Conservation (phyloP, 2,113 vertebrate species). For the Pollachius pollachius region DNA sequence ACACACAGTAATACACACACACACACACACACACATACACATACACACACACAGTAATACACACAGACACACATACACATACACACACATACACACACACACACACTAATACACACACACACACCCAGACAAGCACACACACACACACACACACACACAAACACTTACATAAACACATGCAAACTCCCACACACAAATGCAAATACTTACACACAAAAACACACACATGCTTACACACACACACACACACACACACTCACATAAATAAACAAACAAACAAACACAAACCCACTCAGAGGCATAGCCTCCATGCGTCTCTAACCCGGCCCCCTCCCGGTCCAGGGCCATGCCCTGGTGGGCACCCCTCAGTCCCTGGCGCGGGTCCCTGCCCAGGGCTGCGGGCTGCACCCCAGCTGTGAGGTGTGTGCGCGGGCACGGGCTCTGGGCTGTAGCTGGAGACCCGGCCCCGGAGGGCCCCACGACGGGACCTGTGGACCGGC, state of each 20-base stretch:
- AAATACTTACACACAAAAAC: background rate
- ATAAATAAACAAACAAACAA: background rate
- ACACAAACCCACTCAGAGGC: too few species aligned
- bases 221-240: background rate
- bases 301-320: background rate
- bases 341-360: constrained; percentile 75
- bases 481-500: constrained; percentile 53
- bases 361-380: constrained; percentile 73
- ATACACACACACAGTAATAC: too few species aligned
- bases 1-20: background rate
- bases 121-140: too few species aligned
- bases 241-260: too few species aligned
- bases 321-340: constrained; percentile 13
- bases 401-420: constrained; percentile 72
- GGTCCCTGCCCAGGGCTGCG: constrained; percentile 72
- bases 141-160: background rate
- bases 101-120: too few species aligned
- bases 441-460: constrained; percentile 80
- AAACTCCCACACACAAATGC: too few species aligned
- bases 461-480: constrained; percentile 59
- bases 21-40: background rate
- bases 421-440: constrained; percentile 76
- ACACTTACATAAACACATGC: too few species aligned
- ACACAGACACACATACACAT: too few species aligned
- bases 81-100: too few species aligned